Conservation (phyloP, 2,113 vertebrate species). For the Microcebus tavaratra region DNA sequence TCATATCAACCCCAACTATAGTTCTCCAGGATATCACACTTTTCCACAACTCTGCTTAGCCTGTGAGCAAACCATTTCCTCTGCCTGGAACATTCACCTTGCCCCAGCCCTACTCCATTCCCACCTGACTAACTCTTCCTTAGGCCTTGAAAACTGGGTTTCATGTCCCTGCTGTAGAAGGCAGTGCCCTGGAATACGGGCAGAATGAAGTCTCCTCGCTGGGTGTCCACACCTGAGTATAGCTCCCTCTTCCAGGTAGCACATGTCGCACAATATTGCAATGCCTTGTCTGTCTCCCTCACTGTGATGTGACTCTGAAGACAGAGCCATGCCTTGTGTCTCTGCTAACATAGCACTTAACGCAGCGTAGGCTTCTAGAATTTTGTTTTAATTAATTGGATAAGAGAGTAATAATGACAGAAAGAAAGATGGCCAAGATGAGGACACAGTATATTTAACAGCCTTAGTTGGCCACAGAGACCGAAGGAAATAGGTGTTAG, state of each 20-base stretch:
- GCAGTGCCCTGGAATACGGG: background rate
- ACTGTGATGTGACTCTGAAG: background rate
- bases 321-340: background rate
- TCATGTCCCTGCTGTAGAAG: background rate
- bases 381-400: background rate
- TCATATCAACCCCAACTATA: background rate
- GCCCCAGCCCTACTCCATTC: background rate
- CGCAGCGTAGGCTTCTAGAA: background rate
- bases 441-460: background rate
- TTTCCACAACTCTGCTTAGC: background rate
- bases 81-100: background rate
- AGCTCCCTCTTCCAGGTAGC: background rate
- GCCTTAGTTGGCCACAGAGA: background rate
- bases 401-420: background rate
- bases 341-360: background rate
- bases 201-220: background rate
- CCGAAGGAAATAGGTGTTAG: background rate
- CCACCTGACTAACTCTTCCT: background rate
- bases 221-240: background rate
- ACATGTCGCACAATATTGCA: rapidly evolving
- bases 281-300: background rate
- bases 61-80: background rate
- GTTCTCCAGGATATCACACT: background rate
- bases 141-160: background rate
- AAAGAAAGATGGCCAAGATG: background rate